A percentile compares a stretch with the other conserved stretches of the same genome.
Conservation (phyloP, 2,888 invertebrate genomes). For the Sarcophaga carnaria region DNA sequence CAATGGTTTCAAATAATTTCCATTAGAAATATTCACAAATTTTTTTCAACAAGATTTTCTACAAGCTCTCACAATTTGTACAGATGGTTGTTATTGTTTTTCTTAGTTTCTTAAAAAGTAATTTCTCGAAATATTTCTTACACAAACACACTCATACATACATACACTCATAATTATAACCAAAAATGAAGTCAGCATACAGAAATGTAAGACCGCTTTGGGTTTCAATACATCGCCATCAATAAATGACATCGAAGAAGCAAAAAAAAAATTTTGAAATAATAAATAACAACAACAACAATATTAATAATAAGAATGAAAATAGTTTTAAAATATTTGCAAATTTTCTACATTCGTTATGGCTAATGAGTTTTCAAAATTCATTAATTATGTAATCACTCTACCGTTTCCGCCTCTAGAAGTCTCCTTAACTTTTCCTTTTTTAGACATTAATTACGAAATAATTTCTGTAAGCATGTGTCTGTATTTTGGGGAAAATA, state of each 20-base stretch:
- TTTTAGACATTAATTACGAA: neutral
- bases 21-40: neutral
- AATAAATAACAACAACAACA: neutral
- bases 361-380: slow-evolving; percentile 7
- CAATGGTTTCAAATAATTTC: neutral
- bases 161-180: too few relatives aligned
- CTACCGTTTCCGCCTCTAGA: neutral
- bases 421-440: neutral
- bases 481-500: too few relatives aligned
- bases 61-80: neutral
- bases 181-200: too few relatives aligned
- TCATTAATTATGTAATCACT: slow-evolving; percentile 6
- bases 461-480: neutral
- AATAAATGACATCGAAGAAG: neutral
- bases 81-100: neutral
- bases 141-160: neutral
- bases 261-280: neutral
- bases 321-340: neutral
- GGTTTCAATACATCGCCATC: neutral
- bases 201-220: too few relatives aligned
- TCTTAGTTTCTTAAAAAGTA: neutral
- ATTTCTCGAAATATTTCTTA: neutral
- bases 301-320: neutral
- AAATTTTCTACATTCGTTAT: neutral
- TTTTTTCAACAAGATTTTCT: too few relatives aligned